Base-by-base conservation (phyloP, 2,113 vertebrate species). In the Psilopsiagon aurifrons region DNA sequence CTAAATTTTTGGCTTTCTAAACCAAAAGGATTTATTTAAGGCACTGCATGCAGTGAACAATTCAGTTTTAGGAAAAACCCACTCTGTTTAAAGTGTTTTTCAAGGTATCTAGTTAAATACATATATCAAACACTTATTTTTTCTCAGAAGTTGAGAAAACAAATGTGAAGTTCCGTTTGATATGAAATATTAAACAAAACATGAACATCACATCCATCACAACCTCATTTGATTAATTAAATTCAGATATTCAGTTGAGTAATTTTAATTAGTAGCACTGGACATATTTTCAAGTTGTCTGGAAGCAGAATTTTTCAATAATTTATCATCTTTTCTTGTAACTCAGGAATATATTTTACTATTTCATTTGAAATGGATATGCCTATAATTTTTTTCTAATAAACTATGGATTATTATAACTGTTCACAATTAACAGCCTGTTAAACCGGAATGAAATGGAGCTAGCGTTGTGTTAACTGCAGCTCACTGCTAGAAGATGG, bases 141-240 rank as follows among this genome's bases (percentile, higher is more conserved):
- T 83, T 70, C 31, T 86, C 44, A 33, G 35, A 35, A 67, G 33
- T 78, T 74, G 47, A 86, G 83, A 88, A 88, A 88, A 75, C 9
- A 93, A 93, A 93, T 27, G 18, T 44, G 43, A 81, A 33, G 47
- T 88, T 95, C 83, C 44, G 84, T 84, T 87, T 35, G 67, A 83
- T 55, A 59, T 41, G 78, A 94, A 96, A 83, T 89, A 94, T 60
- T 39, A 88, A 43, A 44, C 80, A 90, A 95, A 91, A 77, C 77
- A 83, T 75, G 92, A 97, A 92, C 83, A 94, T 55, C 5, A 4
- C 43, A 92, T 94, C 70, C 49, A 92, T 91, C 90, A 92, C 78
- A 94, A 91, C 57, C 71, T 74, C 84, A 79, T 92, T 57, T 17
- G 8, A 28, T 96, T 97, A 97, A 95, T 92, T 96, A 95, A 95